Conservation (phyloP, 2,113 vertebrate genomes). For the Nothobranchius furzeri region DNA sequence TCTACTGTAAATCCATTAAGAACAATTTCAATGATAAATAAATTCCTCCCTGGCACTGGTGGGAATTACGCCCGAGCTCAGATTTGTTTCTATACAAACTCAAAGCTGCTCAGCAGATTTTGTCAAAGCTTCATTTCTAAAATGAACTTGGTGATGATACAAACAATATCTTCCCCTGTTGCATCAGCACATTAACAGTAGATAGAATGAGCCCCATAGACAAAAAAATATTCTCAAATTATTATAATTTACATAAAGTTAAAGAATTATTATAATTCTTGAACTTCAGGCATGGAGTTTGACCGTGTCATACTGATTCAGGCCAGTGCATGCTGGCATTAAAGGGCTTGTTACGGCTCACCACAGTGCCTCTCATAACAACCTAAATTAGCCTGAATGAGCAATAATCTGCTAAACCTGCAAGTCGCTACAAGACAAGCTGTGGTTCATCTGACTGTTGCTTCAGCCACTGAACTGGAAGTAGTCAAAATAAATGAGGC, state of each 20-base stretch:
- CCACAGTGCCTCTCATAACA: constrained; percentile 14
- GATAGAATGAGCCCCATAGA: no score
- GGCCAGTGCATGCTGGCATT: constrained; percentile 1
- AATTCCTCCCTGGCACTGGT: background rate
- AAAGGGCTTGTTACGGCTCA: background rate
- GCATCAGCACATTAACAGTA: background rate
- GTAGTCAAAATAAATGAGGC: background rate
- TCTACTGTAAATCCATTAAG: background rate
- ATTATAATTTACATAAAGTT: no score
- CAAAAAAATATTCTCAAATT: no score
- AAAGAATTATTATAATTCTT: no score
- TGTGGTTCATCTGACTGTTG: constrained; percentile 8
- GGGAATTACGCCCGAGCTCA: background rate
- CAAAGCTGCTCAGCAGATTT: background rate
- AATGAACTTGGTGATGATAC: constrained; percentile 1
- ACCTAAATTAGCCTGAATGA: constrained; percentile 23
- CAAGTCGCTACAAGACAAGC: constrained; percentile 5
- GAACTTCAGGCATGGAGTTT: no score
- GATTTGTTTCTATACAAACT: background rate
- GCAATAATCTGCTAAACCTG: constrained; percentile 18
- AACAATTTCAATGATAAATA: background rate
- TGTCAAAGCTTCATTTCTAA: background rate
- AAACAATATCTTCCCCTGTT: no score
- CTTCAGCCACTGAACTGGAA: constrained; percentile 3
- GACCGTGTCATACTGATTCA: constrained; percentile 13